phyloP scores from a whole-genome alignment of 1,140 invertebrate genomes.

The Meteorus sp. region DNA sequence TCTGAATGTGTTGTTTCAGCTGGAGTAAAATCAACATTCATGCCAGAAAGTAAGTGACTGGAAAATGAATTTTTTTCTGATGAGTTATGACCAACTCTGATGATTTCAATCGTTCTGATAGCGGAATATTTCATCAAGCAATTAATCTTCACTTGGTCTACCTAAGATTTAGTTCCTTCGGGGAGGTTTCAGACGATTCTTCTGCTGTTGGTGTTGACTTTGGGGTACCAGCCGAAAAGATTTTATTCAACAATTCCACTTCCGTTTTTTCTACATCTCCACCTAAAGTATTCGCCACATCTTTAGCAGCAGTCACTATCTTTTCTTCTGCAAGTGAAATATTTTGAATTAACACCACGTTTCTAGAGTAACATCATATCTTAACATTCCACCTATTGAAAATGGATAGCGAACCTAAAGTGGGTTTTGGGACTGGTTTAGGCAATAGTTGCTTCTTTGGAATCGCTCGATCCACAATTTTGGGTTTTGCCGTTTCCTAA shows the following conservation, averaged over 20 bases:
- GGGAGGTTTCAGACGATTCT: constrained; percentile 10
- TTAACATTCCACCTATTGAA: no score
- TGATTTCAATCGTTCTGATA: constrained; percentile 33
- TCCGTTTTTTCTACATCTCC: constrained; percentile 71
- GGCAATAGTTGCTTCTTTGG: constrained; percentile 5
- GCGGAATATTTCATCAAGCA: constrained; percentile 39
- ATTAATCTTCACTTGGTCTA: no score
- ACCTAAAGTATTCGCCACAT: constrained; percentile 67
- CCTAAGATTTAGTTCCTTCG: not conserved
- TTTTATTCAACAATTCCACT: constrained; percentile 73
- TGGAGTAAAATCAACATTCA: no score
- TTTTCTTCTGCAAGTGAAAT: constrained; percentile 45
- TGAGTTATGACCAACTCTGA: not conserved
- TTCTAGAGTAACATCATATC: constrained; percentile 1
- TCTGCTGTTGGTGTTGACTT: not conserved
- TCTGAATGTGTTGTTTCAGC: no score
- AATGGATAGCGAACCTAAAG: constrained; percentile 16
- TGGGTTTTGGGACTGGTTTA: constrained; percentile 6
- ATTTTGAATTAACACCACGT: not conserved
- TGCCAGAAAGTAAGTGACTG: no score
- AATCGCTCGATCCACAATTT: constrained; percentile 3
- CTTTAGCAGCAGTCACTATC: constrained; percentile 65
- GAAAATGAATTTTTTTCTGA: no score
- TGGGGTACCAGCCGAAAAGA: constrained; percentile 48
- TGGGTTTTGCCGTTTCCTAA: not conserved